phyloP scores from a whole-genome alignment of 2,888 invertebrate genomes.

The Amiota communis region DNA sequence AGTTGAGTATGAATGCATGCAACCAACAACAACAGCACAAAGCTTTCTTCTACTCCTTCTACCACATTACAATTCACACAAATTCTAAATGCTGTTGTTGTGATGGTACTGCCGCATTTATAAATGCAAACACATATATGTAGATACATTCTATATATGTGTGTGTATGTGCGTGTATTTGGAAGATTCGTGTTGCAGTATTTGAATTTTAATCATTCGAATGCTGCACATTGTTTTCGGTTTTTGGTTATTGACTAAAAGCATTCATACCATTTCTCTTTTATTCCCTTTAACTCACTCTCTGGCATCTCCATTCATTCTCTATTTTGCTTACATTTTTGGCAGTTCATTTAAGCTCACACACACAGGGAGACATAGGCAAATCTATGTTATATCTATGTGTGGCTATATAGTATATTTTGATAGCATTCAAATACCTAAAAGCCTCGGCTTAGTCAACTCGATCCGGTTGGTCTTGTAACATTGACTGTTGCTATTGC shows the following conservation, averaged over 20 bases:
- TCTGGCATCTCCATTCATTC: not conserved
- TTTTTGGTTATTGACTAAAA: slow-evolving; percentile 21
- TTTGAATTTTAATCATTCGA: slow-evolving; percentile 65
- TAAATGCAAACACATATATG: slow-evolving; percentile 7
- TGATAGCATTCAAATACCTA: not conserved
- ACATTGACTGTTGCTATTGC: not conserved
- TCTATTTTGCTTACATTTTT: not conserved
- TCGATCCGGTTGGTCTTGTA: too few species aligned
- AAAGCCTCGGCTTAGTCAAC: slow-evolving; percentile 12
- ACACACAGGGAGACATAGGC: slow-evolving; percentile 46
- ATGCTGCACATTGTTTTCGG: slow-evolving; percentile 60
- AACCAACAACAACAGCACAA: too few species aligned
- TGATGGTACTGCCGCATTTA: slow-evolving; percentile 35
- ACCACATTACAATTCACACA: too few species aligned
- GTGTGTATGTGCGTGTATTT: slow-evolving; percentile 33
- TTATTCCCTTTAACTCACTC: not conserved
- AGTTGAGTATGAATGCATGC: too few species aligned
- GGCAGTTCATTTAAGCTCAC: slow-evolving; percentile 7
- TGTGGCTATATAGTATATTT: not conserved
- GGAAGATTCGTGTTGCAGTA: slow-evolving; percentile 50
- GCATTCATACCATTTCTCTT: not conserved
- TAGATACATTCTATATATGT: slow-evolving; percentile 14
- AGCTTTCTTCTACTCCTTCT: too few species aligned
- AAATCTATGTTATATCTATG: not conserved
- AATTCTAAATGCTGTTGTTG: slow-evolving; percentile 21